These are phyloP conservation scores for Drosophila longiperda DNA, from an alignment of 2,888 invertebrate genomes.

Conservation along the genomic window DNA sequence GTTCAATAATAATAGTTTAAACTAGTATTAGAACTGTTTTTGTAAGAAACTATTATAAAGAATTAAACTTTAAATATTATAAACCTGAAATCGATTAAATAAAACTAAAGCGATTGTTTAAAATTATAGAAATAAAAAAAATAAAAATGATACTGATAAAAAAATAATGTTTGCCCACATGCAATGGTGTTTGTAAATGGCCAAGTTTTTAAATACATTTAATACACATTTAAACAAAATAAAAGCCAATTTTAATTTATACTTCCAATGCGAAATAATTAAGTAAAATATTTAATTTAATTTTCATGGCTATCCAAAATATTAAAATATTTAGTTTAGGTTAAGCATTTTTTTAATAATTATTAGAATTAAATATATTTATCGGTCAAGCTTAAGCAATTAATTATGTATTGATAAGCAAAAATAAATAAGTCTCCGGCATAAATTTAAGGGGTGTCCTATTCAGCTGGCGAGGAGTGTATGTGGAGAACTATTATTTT, in stretches of 20 bases:
- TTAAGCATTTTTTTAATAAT: neutral
- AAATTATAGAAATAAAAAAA: neutral
- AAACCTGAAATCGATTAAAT: neutral
- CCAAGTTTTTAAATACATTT: neutral
- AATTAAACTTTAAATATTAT: neutral
- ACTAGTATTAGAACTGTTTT: neutral
- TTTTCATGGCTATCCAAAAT: neutral
- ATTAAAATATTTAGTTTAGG: neutral
- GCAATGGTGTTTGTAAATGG: neutral
- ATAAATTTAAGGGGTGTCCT: neutral
- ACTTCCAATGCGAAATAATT: neutral
- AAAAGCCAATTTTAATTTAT: neutral
- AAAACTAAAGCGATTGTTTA: neutral
- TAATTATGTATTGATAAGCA: neutral
- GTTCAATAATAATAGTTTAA: neutral
- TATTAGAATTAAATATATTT: neutral
- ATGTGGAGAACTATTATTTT: neutral
- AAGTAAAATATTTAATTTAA: neutral
- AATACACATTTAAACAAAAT: neutral
- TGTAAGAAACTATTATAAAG: neutral
- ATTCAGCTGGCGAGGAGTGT: neutral
- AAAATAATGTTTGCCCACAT: fast-evolving
- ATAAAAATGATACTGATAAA: too few species aligned
- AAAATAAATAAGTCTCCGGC: neutral
- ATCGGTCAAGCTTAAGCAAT: too few species aligned